Evolutionary conservation across 1,140 invertebrate genomes (phyloP).

Genomic region (Polypedilum pembai): DNA sequence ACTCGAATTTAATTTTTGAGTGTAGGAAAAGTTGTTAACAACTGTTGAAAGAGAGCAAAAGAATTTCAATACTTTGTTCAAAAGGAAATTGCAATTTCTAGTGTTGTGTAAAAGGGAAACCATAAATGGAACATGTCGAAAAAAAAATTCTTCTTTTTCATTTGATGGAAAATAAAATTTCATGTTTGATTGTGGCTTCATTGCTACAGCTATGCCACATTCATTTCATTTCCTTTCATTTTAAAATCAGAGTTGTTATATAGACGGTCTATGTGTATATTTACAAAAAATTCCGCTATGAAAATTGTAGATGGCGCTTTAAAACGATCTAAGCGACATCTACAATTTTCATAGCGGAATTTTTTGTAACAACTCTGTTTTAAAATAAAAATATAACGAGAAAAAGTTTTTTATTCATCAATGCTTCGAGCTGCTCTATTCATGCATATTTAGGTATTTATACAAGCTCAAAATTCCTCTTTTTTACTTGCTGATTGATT

Average conservation of each 20-base stretch:
- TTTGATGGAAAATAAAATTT: not conserved
- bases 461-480: not conserved
- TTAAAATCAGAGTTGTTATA: no score
- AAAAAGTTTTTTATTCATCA: not conserved
- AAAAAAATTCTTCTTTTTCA: not conserved
- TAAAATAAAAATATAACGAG: no score
- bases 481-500: slow-evolving; percentile 18
- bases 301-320: no score
- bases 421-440: not conserved
- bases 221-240: not conserved
- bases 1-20: not conserved
- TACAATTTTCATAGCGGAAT: no score
- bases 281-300: no score
- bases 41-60: not conserved
- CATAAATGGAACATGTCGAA: not conserved
- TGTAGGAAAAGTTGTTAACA: not conserved
- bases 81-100: not conserved
- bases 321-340: no score
- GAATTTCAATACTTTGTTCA: not conserved
- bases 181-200: slow-evolving; percentile 5
- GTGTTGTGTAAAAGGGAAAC: not conserved
- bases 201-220: not conserved
- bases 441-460: no score
- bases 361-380: no score
- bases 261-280: no score